Evolutionary conservation across 2,888 invertebrate genomes (phyloP).

Genomic region (Oscheius sp.): DNA sequence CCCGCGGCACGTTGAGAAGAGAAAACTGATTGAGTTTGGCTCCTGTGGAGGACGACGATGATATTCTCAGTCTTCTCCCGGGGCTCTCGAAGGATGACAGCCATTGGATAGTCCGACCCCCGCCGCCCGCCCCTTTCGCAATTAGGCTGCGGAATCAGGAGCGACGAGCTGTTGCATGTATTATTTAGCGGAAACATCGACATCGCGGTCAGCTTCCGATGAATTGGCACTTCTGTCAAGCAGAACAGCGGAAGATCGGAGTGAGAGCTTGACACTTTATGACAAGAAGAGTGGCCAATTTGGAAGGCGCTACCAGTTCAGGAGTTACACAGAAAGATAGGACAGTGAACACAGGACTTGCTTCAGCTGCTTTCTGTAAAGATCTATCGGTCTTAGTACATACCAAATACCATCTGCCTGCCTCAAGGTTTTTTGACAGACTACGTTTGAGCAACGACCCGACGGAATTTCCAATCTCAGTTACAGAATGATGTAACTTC

Average conservation of each 20-base stretch:
- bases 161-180: slow-evolving; percentile 38
- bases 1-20: not conserved
- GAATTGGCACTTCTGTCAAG: slow-evolving; percentile 22
- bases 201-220: slow-evolving; percentile 29
- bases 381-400: no score
- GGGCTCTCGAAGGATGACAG: not conserved
- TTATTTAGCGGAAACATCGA: slow-evolving; percentile 37
- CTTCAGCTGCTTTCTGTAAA: not conserved
- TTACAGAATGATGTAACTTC: not conserved
- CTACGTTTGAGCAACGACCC: no score
- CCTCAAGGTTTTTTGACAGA: no score
- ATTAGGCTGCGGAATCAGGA: slow-evolving; percentile 34
- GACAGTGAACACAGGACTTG: not conserved
- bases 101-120: slow-evolving; percentile 28
- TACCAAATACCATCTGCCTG: no score
- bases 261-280: not conserved
- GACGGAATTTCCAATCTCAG: no score
- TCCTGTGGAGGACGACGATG: slow-evolving; percentile 8
- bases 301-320: not conserved
- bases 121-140: slow-evolving; percentile 18
- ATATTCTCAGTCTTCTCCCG: slow-evolving; percentile 18
- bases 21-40: slow-evolving; percentile 28
- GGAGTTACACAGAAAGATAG: no score
- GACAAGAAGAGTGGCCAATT: not conserved
- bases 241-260: not conserved